Base-by-base conservation (phyloP, 2,113 vertebrate species). In the Anolis sagrei region DNA sequence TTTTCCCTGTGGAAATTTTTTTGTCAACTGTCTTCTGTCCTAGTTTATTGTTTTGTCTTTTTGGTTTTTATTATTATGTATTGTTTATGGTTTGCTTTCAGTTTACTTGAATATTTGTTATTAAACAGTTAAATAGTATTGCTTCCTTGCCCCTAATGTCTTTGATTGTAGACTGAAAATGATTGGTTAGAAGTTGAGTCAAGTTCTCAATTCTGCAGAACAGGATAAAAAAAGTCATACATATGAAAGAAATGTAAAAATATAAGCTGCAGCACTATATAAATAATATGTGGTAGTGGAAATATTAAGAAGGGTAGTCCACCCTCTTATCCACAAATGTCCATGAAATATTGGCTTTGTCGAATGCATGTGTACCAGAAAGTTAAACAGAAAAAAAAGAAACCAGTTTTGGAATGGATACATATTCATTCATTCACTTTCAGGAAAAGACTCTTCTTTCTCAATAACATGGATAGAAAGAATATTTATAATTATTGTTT, bases 51-150 rank as follows among this genome's bases (percentile, higher is more conserved):
- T 48, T 62, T 44, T 21, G 3, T 54, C 18, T 3, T 78, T 78
- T 61, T 32, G 2, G 16, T 34, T 82, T 73, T 39, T 62, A n/a
- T 34, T 14, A 48, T 64, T 32, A 18, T 34, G 18, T 73, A 23
- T 72, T 54, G 18, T 44, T 64, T 76, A 34, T 18, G 7, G 44
- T 75, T 73, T 73, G 14, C 36, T 32, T 34, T 9, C 16, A 48
- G 25, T 27, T 19, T 66, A 5, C 58, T 66, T 83, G 54, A 75
- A 44, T 75, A 83, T 83, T 76, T 76, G 58, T 75, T 83, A 48
- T 32, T 32, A 83, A 39, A 21, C 23, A 83, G 54, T 29, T 21
- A 19, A 34, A 32, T 48, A 76, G 25, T 14, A 19, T 44, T 49
- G 36, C 7, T 62, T 64, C 19, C 21, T 86, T 61, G 29, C 18